Conservation (phyloP, 2,113 vertebrate species). For the Panurus biarmicus region DNA sequence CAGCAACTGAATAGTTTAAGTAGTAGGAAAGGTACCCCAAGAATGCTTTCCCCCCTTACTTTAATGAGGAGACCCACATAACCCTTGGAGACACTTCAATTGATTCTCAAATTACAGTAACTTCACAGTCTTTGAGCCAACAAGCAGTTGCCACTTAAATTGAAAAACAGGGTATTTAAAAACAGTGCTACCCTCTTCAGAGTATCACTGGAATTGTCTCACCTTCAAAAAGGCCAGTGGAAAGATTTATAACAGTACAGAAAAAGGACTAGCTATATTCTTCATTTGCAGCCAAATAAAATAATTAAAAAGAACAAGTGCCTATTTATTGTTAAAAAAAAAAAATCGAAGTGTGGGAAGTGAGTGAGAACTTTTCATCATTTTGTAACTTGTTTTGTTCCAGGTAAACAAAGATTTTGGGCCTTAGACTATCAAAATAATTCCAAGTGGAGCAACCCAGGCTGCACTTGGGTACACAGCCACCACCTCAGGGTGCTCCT, state of each 20-base stretch:
- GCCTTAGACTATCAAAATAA: not conserved
- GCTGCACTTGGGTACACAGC: not conserved
- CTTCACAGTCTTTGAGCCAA: not conserved
- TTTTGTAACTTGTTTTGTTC: not conserved
- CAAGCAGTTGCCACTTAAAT: not conserved
- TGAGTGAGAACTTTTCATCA: not conserved
- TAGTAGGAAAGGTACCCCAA: not conserved
- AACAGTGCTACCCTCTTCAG: not conserved
- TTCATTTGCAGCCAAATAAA: not conserved
- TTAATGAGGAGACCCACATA: not conserved
- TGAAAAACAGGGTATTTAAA: not conserved
- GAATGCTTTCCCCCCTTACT: not conserved
- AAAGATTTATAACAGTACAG: not conserved
- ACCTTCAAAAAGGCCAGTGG: not conserved
- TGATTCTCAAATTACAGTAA: not conserved
- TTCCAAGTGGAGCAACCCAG: not conserved
- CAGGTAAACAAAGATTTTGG: not conserved
- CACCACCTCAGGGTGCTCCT: not conserved
- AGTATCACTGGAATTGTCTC: not conserved
- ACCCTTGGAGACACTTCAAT: not conserved
- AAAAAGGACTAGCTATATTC: not conserved
- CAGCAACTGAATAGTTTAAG: not conserved
- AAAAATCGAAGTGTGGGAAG: too few relatives aligned
- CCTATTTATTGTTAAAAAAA: not conserved
- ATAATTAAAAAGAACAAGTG: not conserved